These are phyloP conservation scores for Gastracanthus pulcherrimus DNA, from an alignment of 2,888 invertebrate species.

Conservation along the genomic window DNA sequence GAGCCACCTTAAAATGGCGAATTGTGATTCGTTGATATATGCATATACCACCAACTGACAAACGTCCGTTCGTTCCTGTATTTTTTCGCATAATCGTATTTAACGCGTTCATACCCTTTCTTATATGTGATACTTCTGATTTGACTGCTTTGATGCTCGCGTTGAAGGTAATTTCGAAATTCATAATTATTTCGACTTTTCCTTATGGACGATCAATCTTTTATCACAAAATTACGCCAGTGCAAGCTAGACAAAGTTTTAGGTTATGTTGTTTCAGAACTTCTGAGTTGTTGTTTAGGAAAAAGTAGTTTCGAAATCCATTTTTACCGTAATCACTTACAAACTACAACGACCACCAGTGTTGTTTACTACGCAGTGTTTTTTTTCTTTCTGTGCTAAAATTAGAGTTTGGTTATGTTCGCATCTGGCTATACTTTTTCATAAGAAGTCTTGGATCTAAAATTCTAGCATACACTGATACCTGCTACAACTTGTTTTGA, in stretches of 20 bases:
- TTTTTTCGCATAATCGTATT: slow-evolving; percentile 38
- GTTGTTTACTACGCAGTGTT: neutral
- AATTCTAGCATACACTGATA: neutral
- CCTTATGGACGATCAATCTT: neutral
- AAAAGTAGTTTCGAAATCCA: slow-evolving; percentile 20
- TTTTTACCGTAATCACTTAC: neutral
- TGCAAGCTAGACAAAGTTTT: neutral
- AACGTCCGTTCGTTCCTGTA: slow-evolving; percentile 17
- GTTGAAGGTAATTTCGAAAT: slow-evolving; percentile 25
- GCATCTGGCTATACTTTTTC: slow-evolving; percentile 11
- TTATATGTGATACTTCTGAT: neutral
- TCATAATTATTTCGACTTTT: neutral
- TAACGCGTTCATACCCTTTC: slow-evolving; percentile 10
- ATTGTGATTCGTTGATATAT: too few species aligned
- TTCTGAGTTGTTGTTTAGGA: neutral
- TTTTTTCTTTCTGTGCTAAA: neutral
- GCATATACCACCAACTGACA: neutral
- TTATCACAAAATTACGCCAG: neutral
- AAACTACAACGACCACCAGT: neutral
- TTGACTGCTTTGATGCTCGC: slow-evolving; percentile 39
- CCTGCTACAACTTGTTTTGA: neutral
- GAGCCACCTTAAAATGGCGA: too few species aligned
- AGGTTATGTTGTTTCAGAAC: slow-evolving; percentile 49
- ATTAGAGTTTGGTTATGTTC: slow-evolving; percentile 21
- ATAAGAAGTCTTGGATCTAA: neutral